Evolutionary conservation across 2,888 invertebrate species (phyloP).

Genomic region (Trachelus stipa): DNA sequence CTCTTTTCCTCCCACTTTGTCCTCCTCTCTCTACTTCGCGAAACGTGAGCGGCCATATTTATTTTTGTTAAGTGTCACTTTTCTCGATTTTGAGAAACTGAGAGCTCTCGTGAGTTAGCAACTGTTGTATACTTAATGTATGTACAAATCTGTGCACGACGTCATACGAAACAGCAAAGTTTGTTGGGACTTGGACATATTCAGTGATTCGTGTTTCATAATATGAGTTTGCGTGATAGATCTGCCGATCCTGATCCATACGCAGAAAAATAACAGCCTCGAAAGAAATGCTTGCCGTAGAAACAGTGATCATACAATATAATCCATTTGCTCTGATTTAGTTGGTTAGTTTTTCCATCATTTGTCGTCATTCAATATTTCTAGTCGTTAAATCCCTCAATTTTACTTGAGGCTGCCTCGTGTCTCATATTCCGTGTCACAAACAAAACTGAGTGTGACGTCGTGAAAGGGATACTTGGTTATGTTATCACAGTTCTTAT

Average conservation of each 20-base stretch:
- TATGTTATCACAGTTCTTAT: not conserved
- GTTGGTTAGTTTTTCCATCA: conserved; percentile 5
- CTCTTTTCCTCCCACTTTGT: not conserved
- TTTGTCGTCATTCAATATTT: not conserved
- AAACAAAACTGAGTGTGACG: not conserved
- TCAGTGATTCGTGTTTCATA: conserved; percentile 17
- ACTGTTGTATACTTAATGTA: not conserved
- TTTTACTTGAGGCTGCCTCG: not conserved
- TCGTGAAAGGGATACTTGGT: not conserved
- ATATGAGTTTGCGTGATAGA: conserved; percentile 53
- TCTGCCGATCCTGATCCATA: conserved; percentile 27
- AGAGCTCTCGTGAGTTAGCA: not conserved
- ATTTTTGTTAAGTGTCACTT: conserved; percentile 20
- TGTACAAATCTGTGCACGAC: not conserved
- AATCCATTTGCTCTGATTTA: conserved; percentile 37
- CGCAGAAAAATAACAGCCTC: conserved; percentile 34
- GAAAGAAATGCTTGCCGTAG: conserved; percentile 31
- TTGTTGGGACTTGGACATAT: not conserved
- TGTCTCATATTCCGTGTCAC: not conserved
- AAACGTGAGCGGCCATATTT: conserved; percentile 21
- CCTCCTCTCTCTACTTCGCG: conserved; percentile 4
- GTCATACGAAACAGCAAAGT: not conserved
- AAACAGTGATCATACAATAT: conserved; percentile 50
- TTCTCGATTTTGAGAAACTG: not conserved
- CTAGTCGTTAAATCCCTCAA: not conserved